Evolutionary conservation across 2,888 invertebrate species (phyloP).

Genomic region (Lasius fuliginosus): DNA sequence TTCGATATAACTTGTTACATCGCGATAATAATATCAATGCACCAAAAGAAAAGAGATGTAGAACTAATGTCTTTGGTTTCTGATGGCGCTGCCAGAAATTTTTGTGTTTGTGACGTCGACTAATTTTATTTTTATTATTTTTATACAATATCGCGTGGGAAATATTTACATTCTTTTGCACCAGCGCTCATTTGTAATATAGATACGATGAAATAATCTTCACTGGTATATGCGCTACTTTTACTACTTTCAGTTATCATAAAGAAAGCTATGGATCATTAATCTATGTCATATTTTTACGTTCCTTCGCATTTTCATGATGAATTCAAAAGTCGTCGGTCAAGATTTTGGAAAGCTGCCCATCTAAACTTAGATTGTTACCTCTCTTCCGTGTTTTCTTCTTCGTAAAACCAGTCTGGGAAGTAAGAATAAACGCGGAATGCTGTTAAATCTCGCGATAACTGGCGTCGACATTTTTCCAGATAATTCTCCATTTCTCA

Average conservation of each 20-base stretch:
- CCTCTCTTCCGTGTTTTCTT: constrained; percentile 50
- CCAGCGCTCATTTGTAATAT: constrained; percentile 1
- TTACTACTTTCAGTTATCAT: background rate
- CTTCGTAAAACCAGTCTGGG: constrained; percentile 44
- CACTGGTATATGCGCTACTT: background rate
- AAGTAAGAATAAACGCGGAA: constrained; percentile 64
- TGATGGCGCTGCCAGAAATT: constrained; percentile 57
- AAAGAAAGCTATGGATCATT: background rate
- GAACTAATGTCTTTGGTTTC: background rate
- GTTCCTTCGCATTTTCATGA: background rate
- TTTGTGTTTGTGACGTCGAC: background rate
- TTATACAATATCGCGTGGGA: too few relatives aligned
- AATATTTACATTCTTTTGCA: background rate
- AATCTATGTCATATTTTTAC: background rate
- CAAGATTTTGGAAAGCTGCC: constrained; percentile 75
- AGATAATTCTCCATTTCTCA: background rate
- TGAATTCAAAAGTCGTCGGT: background rate
- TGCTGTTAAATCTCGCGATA: background rate
- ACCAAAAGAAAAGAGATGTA: background rate
- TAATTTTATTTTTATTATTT: background rate
- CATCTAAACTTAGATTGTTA: constrained; percentile 48
- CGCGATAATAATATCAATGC: constrained; percentile 12
- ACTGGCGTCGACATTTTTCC: constrained; percentile 15
- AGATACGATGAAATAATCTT: background rate
- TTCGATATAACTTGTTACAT: constrained; percentile 8